Percentiles rank a stretch among this genome's conserved stretches.
These are phyloP conservation scores for Acleris sparsana DNA, from an alignment of 2,888 invertebrate genomes.

Conservation along the genomic window DNA sequence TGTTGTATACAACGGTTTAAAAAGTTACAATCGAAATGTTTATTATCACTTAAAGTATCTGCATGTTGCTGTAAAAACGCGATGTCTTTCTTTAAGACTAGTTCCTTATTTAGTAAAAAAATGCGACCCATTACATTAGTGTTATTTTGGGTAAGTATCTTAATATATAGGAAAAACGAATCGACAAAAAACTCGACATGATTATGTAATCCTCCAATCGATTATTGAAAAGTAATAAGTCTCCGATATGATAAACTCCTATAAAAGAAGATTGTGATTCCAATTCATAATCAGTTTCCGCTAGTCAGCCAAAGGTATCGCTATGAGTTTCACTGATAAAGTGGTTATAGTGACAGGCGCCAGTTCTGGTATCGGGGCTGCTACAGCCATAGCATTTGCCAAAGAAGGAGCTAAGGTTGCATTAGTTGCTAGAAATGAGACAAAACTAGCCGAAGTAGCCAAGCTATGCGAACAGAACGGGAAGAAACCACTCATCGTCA, in stretches of 20 bases:
- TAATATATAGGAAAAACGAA: too few relatives aligned
- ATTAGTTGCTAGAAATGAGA: constrained; percentile 27
- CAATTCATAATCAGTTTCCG: not conserved
- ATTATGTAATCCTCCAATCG: too few relatives aligned
- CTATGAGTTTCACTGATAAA: constrained; percentile 34
- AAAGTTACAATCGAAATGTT: too few relatives aligned
- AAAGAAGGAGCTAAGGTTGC: constrained; percentile 26
- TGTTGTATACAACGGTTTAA: too few relatives aligned
- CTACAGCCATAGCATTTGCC: constrained; percentile 24
- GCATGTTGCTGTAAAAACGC: too few relatives aligned
- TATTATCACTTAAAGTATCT: too few relatives aligned
- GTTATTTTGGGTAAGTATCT: too few relatives aligned
- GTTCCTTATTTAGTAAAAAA: too few relatives aligned
- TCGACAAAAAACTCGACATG: too few relatives aligned
- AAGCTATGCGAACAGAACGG: constrained; percentile 17
- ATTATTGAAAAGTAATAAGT: too few relatives aligned
- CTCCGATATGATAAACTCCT: not conserved
- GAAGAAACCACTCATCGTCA: constrained; percentile 1
- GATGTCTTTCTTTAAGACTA: too few relatives aligned
- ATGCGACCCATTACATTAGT: too few relatives aligned
- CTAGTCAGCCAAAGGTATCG: not conserved
- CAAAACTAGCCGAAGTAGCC: constrained; percentile 14
- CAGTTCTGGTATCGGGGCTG: constrained; percentile 34
- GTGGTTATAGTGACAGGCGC: constrained; percentile 35
- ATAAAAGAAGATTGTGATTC: not conserved